Conservation (phyloP, 2,113 vertebrate genomes). For the Hylia prasina region DNA sequence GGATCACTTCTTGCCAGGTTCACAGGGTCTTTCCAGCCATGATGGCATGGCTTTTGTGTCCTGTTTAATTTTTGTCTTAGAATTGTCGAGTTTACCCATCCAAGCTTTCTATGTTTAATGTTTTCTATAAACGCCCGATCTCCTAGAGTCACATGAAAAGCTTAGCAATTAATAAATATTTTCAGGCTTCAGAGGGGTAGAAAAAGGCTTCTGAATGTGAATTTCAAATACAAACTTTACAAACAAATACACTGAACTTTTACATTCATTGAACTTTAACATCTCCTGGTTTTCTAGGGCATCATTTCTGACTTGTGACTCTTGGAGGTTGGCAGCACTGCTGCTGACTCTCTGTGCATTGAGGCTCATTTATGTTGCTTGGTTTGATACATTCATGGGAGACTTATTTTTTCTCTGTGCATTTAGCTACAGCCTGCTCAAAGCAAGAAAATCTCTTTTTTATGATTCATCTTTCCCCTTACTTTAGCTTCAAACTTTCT, state of each 20-base stretch:
- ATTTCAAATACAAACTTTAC: neutral
- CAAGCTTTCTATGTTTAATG: neutral
- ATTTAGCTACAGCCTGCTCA: neutral
- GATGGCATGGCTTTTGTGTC: fast-evolving
- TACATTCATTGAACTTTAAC: neutral
- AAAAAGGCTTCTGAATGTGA: neutral
- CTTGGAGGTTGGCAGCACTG: neutral
- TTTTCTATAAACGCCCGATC: neutral
- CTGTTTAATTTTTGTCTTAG: neutral
- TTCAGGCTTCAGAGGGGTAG: neutral
- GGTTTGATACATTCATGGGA: neutral
- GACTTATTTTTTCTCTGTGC: neutral
- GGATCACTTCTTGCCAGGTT: neutral
- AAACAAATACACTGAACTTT: neutral
- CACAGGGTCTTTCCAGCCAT: neutral
- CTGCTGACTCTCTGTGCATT: neutral
- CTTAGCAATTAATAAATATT: neutral
- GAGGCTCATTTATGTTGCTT: neutral
- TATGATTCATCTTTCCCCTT: neutral
- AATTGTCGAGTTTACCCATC: neutral
- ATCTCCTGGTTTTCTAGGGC: neutral
- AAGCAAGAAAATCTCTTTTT: neutral
- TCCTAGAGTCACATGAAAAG: neutral
- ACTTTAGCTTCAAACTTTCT: neutral
- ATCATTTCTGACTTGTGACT: neutral